A percentile compares a stretch with the other conserved stretches of the same genome.
phyloP scores from a whole-genome alignment of 1,140 invertebrate genomes.

The Drosophila repletoides region DNA sequence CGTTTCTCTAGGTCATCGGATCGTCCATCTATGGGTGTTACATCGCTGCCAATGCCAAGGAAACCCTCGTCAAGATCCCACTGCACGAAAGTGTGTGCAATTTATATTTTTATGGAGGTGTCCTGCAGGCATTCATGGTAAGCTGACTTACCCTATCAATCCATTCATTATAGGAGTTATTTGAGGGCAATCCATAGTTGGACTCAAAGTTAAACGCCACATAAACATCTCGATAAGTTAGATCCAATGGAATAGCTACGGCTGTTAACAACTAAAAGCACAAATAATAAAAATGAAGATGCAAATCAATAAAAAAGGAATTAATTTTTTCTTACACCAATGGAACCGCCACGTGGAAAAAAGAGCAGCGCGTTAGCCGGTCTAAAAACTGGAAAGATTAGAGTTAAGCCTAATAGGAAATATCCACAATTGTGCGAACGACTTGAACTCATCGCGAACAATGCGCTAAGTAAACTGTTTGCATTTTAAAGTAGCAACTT shows the following conservation, averaged over 20 bases:
- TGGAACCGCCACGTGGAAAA: slow-evolving; percentile 66
- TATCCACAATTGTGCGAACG: neutral
- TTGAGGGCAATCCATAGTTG: slow-evolving; percentile 84
- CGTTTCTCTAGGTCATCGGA: slow-evolving; percentile 21
- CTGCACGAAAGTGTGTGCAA: slow-evolving; percentile 20
- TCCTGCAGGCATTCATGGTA: too few species aligned
- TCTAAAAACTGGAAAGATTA: neutral
- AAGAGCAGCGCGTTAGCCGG: slow-evolving; percentile 34
- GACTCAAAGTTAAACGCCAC: slow-evolving; percentile 90
- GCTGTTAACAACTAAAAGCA: slow-evolving; percentile 84
- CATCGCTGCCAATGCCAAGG: slow-evolving; percentile 63
- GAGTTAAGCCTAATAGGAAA: slow-evolving; percentile 1
- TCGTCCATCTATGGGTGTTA: slow-evolving; percentile 64
- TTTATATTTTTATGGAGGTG: neutral
- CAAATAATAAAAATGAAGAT: neutral
- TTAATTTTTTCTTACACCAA: slow-evolving; percentile 49
- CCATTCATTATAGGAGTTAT: slow-evolving; percentile 66
- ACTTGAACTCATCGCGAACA: slow-evolving; percentile 41
- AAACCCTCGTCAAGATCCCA: slow-evolving; percentile 66
- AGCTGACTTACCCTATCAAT: slow-evolving; percentile 65
- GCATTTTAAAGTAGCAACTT: neutral
- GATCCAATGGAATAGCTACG: slow-evolving; percentile 87
- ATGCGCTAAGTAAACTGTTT: slow-evolving; percentile 44
- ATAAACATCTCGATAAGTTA: slow-evolving; percentile 86
- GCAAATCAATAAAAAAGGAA: neutral